Percentiles rank a stretch among this genome's conserved stretches.
These are phyloP conservation scores for Drosophila gunungcola DNA, from an alignment of 1,140 invertebrate species.

Conservation along the genomic window DNA sequence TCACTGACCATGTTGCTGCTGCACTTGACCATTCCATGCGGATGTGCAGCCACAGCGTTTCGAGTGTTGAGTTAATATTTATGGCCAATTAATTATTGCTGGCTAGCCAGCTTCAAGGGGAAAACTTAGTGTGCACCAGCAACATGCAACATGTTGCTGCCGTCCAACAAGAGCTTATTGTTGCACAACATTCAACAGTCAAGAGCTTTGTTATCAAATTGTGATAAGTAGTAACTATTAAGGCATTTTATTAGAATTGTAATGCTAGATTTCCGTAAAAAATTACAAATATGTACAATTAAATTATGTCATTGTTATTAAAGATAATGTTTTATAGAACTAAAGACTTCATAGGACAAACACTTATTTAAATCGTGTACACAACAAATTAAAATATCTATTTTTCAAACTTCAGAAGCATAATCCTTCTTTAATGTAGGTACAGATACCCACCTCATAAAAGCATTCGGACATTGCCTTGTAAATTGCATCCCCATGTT, in stretches of 20 bases:
- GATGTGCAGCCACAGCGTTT: conserved; percentile 26
- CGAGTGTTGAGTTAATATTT: conserved; percentile 66
- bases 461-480: neutral
- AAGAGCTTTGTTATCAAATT: conserved; percentile 53
- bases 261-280: too few species aligned
- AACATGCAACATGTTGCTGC: conserved; percentile 37
- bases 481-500: conserved; percentile 35
- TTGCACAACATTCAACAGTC: conserved; percentile 14
- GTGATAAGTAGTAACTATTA: neutral
- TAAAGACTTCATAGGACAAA: too few species aligned
- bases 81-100: conserved; percentile 32
- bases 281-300: too few species aligned
- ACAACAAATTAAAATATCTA: too few species aligned
- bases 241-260: too few species aligned
- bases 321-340: too few species aligned
- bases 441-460: neutral
- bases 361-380: too few species aligned
- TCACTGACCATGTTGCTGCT: conserved; percentile 20
- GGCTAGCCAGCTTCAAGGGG: conserved; percentile 23
- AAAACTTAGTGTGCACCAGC: conserved; percentile 15
- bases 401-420: too few species aligned
- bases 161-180: conserved; percentile 28
- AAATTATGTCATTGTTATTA: too few species aligned
- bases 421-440: neutral
- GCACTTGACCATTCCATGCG: conserved; percentile 41